Percentiles rank a stretch among this genome's conserved stretches.
These are phyloP conservation scores for Melinaea marsaeus DNA, from an alignment of 2,888 invertebrate species.

Conservation along the genomic window DNA sequence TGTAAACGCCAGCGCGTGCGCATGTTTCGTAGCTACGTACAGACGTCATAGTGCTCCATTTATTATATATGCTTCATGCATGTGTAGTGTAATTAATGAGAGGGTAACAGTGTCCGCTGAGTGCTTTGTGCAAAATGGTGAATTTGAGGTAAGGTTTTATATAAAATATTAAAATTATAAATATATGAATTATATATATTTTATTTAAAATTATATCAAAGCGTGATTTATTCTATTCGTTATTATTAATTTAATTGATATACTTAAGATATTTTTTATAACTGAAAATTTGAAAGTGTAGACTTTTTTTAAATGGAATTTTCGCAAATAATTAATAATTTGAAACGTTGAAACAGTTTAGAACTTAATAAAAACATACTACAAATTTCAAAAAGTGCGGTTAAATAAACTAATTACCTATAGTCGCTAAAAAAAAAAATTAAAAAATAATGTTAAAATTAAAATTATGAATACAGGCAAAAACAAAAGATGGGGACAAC, in stretches of 20 bases:
- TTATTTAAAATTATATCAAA: neutral
- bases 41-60: conserved; percentile 18
- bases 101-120: conserved; percentile 37
- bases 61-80: conserved; percentile 14
- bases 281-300: too few species aligned
- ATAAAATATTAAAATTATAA: too few species aligned
- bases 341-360: neutral
- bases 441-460: too few species aligned
- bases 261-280: too few species aligned
- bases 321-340: neutral
- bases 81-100: conserved; percentile 42
- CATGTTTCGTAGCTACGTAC: conserved; percentile 37
- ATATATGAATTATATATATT: conserved; percentile 38
- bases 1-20: conserved; percentile 48
- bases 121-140: conserved; percentile 63
- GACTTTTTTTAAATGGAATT: neutral
- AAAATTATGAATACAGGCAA: too few species aligned
- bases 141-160: conserved; percentile 56
- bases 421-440: too few species aligned
- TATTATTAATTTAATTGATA: too few species aligned
- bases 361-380: neutral
- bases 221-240: too few species aligned
- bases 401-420: too few species aligned
- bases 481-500: too few species aligned
- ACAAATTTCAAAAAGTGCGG: neutral